Evolutionary conservation across 1,140 invertebrate species (phyloP).

Genomic region (Drosophila nigromelanica): DNA sequence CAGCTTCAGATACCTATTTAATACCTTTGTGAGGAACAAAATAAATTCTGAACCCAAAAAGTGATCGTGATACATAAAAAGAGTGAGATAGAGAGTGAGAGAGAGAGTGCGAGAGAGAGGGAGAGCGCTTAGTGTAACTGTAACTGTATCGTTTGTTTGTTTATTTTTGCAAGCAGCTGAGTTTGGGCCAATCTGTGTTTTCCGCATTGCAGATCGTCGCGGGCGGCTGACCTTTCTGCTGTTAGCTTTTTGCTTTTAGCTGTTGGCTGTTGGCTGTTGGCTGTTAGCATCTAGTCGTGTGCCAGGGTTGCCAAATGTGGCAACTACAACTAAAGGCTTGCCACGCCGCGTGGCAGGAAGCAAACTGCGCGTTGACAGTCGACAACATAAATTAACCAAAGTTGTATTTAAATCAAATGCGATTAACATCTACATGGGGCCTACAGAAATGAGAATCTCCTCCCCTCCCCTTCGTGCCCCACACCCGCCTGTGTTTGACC

Average conservation of each 20-base stretch:
- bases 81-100: background rate
- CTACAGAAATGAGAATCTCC: slow-evolving; percentile 17
- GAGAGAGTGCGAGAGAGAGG: background rate
- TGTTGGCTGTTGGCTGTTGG: background rate
- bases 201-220: slow-evolving; percentile 18
- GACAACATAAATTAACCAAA: slow-evolving; percentile 81
- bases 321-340: slow-evolving; percentile 18
- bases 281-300: slow-evolving; percentile 31
- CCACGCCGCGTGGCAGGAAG: slow-evolving; percentile 62
- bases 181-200: slow-evolving; percentile 11
- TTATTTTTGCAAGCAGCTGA: background rate
- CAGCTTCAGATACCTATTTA: background rate
- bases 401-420: slow-evolving; percentile 81
- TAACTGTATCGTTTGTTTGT: background rate
- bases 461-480: background rate
- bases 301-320: slow-evolving; percentile 42
- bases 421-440: slow-evolving; percentile 72
- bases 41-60: no score
- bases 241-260: no score
- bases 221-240: slow-evolving; percentile 34
- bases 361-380: slow-evolving; percentile 66
- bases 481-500: slow-evolving; percentile 42
- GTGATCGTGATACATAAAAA: background rate
- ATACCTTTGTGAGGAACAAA: no score
- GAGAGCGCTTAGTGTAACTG: no score